Evolutionary conservation across 2,888 invertebrate species (phyloP).

Genomic region (Zootermopsis nevadensis): DNA sequence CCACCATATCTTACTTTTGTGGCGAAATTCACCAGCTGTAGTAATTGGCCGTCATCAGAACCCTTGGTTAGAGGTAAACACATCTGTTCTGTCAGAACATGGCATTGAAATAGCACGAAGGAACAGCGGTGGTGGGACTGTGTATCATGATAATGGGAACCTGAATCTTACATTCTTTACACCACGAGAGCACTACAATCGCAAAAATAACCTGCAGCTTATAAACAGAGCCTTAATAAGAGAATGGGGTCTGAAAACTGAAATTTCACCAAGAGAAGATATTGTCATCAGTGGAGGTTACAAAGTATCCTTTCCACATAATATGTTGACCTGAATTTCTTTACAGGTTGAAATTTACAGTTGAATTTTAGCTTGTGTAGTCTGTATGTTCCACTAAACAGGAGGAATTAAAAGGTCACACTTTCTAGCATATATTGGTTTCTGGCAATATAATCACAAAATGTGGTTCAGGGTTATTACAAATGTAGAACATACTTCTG

Average conservation of each 20-base stretch:
- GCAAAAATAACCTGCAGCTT: constrained; percentile 88
- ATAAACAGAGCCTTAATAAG: constrained; percentile 85
- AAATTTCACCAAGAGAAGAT: constrained; percentile 87
- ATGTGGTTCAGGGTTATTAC: too few relatives aligned
- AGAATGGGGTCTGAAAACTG: constrained; percentile 82
- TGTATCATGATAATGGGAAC: constrained; percentile 96
- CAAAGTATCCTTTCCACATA: constrained; percentile 73
- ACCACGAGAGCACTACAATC: constrained; percentile 82
- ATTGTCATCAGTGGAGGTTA: constrained; percentile 81
- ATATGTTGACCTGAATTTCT: neutral
- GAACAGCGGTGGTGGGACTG: constrained; percentile 95
- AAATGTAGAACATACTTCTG: too few relatives aligned
- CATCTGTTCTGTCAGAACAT: constrained; percentile 72
- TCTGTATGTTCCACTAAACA: too few relatives aligned
- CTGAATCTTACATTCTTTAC: constrained; percentile 94
- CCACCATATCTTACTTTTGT: constrained; percentile 88
- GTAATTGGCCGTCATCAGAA: constrained; percentile 98
- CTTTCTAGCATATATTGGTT: too few relatives aligned
- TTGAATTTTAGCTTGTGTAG: too few relatives aligned
- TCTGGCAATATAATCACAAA: too few relatives aligned
- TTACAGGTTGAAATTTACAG: too few relatives aligned
- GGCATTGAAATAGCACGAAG: constrained; percentile 85
- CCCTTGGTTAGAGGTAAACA: constrained; percentile 92
- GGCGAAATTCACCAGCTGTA: constrained; percentile 94
- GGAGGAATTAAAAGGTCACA: too few relatives aligned